phyloP scores from a whole-genome alignment of 2,113 vertebrate species.

The western clawed frog (Xenopus tropicalis) region DNA sequence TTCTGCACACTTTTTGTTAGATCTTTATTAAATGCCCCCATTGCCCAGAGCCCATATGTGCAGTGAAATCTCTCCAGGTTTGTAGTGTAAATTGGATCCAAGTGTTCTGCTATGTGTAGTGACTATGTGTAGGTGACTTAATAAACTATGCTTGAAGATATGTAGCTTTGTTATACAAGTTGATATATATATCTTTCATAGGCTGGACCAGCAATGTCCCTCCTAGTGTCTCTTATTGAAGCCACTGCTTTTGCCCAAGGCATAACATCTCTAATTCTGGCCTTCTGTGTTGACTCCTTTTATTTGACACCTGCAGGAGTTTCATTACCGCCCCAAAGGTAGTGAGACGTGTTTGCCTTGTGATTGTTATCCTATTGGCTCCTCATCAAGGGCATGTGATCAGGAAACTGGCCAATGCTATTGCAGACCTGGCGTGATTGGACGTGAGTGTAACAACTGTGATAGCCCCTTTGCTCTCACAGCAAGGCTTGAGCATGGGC shows the following conservation, averaged over 20 bases:
- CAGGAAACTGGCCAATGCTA: slow-evolving; percentile 84
- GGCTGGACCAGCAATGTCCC: slow-evolving; percentile 94
- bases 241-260: too few species aligned
- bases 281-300: neutral
- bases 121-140: too few species aligned
- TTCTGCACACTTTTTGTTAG: too few species aligned
- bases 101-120: too few species aligned
- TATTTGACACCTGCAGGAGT: slow-evolving; percentile 72
- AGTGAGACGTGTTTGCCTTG: slow-evolving; percentile 89
- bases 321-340: slow-evolving; percentile 79
- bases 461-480: slow-evolving; percentile 96
- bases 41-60: too few species aligned
- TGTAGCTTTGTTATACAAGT: too few species aligned
- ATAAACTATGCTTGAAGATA: too few species aligned
- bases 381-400: slow-evolving; percentile 88
- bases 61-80: too few species aligned
- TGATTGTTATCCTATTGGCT: slow-evolving; percentile 95
- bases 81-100: too few species aligned
- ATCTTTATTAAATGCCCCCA: too few species aligned
- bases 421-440: slow-evolving; percentile 90
- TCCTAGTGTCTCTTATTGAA: too few species aligned
- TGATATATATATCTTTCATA: slow-evolving; percentile 51
- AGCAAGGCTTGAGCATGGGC: slow-evolving; percentile 82
- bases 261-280: too few species aligned
- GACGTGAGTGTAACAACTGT: slow-evolving; percentile 90